Percentiles rank a stretch among this genome's conserved stretches.
These are phyloP conservation scores for Aphelenchoides besseyi DNA, from an alignment of 1,140 invertebrate genomes.

Conservation along the genomic window DNA sequence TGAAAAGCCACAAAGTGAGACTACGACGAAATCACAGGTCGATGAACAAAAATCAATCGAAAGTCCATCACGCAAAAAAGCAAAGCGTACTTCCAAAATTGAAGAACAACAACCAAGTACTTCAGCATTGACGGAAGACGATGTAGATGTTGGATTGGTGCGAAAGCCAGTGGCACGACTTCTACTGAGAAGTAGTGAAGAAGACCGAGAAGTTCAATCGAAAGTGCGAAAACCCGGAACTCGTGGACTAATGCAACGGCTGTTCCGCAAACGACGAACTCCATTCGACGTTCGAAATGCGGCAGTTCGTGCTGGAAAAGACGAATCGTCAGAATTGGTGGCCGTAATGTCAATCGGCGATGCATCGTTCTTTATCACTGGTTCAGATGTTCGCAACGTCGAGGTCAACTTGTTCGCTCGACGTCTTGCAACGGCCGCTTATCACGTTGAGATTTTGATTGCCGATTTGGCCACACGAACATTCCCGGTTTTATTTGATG, in stretches of 20 bases:
- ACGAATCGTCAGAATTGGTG: not conserved
- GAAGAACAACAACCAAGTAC: not conserved
- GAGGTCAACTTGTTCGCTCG: not conserved
- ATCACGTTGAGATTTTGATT: not conserved
- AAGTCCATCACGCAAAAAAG: not conserved
- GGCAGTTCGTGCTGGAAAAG: not conserved
- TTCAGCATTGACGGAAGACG: not conserved
- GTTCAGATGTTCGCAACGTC: not conserved
- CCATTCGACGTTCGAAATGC: not conserved
- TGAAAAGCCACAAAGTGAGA: too few relatives aligned
- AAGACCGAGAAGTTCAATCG: not conserved
- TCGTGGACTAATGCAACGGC: not conserved
- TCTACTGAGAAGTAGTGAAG: not conserved
- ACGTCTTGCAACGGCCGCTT: not conserved
- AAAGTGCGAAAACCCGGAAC: not conserved
- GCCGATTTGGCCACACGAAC: not conserved
- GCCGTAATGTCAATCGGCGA: conserved; percentile 1
- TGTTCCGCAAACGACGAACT: not conserved
- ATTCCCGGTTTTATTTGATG: conserved; percentile 6
- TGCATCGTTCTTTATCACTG: not conserved
- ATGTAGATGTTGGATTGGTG: not conserved
- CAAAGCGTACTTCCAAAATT: not conserved
- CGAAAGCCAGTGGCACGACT: not conserved
- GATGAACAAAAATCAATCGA: not conserved
- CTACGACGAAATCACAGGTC: too few relatives aligned